Evolutionary conservation across 2,113 vertebrate genomes (phyloP).

Genomic region (Panurus biarmicus): DNA sequence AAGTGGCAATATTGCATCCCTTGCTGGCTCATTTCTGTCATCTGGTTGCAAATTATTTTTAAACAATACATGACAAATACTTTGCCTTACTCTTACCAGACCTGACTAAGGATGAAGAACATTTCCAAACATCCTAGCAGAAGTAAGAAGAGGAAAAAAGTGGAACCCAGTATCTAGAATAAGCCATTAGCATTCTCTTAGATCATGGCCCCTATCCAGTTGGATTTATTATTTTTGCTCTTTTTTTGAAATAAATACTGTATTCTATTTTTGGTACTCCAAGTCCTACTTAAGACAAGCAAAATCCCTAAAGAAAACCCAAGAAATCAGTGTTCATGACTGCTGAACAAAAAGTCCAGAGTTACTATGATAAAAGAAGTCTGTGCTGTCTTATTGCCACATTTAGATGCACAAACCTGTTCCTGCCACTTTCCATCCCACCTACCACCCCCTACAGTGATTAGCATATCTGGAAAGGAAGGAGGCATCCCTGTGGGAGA

Average conservation of each 20-base stretch:
- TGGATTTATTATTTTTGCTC: neutral
- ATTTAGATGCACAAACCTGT: constrained; percentile 12
- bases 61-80: neutral
- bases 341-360: constrained; percentile 51
- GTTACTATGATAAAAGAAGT: constrained; percentile 38
- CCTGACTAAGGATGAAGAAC: neutral
- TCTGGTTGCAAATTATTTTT: neutral
- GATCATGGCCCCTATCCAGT: neutral
- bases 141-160: neutral
- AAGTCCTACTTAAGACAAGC: constrained; percentile 29
- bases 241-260: neutral
- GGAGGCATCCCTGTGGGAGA: accelerated
- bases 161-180: neutral
- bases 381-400: constrained; percentile 58
- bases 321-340: constrained; percentile 26
- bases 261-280: constrained; percentile 25
- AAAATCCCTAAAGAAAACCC: constrained; percentile 50
- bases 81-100: neutral
- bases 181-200: neutral
- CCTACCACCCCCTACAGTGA: neutral
- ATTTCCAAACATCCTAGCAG: neutral
- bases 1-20: neutral
- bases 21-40: neutral
- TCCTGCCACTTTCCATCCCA: constrained; percentile 25
- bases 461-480: neutral